Evolutionary conservation across 2,113 vertebrate genomes (phyloP).

Genomic region (Mobula hypostoma): DNA sequence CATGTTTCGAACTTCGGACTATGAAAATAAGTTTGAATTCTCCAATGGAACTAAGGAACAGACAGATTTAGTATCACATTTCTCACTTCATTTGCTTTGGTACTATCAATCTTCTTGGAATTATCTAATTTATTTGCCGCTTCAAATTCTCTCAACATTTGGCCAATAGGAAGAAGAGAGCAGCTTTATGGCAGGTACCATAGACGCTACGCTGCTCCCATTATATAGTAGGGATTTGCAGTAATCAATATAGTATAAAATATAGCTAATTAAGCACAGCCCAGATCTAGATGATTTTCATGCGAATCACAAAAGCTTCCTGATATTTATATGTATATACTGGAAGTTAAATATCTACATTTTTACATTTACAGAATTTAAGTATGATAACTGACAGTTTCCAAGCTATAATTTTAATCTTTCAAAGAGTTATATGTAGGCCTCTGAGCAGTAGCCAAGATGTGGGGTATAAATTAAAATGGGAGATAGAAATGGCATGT

Average conservation of each 20-base stretch:
- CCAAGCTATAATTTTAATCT: neutral
- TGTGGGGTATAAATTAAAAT: too few relatives aligned
- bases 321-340: neutral
- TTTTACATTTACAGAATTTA: neutral
- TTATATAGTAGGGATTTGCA: neutral
- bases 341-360: neutral
- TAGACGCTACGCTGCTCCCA: neutral
- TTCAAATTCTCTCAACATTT: neutral
- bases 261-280: neutral
- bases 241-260: neutral
- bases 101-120: neutral
- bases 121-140: neutral
- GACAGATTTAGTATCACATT: constrained; percentile 20
- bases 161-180: neutral
- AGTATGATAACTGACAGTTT: neutral
- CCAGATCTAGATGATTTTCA: neutral
- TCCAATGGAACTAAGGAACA: neutral
- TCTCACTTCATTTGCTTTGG: neutral
- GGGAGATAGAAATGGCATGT: too few relatives aligned
- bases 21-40: constrained; percentile 4
- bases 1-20: neutral
- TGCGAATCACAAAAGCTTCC: neutral
- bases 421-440: neutral
- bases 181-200: neutral
- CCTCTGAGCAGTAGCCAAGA: too few relatives aligned